Evolutionary conservation across 2,113 vertebrate genomes (phyloP), one percentile per base, ranked within the genome.

Genomic region (Cyphomyrus plagiostoma): DNA sequence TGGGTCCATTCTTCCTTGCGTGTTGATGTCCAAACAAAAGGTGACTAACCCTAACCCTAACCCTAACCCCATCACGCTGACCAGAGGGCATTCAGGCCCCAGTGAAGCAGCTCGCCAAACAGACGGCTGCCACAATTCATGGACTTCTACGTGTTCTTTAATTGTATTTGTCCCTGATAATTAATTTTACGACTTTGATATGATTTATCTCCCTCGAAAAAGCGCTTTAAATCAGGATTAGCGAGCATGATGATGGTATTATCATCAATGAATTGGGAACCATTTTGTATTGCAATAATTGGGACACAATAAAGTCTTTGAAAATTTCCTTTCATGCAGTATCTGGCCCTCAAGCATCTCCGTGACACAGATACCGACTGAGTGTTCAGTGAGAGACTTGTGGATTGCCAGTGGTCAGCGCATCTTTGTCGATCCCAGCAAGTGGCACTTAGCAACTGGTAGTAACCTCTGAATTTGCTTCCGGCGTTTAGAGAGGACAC

Each of bases 151-250:
- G 84, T 11, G 4, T 26, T 48, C 46, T 5, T 86, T 35, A 86
- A 86, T 35, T 87, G 82, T 26, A 9, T 53, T 35, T 56, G 2
- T 13, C 50, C 85, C 85, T 56, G n/a, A 52, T 53, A n/a, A 56
- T 56, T 87, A 53, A 87, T 35, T 53, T 87, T 87, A 87, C 19
- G 49, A 87, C 26, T 53, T 53, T 35, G 48, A 35, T 87, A 87
- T 87, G 50, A 56, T 30, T 26, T 39, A 30, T 53, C 35, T 15
- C 19, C 26, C 9, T 13, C 7, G 5, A 87, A 53, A 53, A 56
- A 13, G 83, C 5, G 15, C 35, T 86, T 56, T 30, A 11, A 39
- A 87, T 84, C 19, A 84, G 45, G 82, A 84, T 84, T 84, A 46
- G 45, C 19, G 8, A 23, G 42, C 21, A 5, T 84, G 82, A 42